Percentiles rank a stretch among this genome's conserved stretches.
Evolutionary conservation across 2,888 invertebrate genomes (phyloP).

Genomic region (Drosophila niveifrons): DNA sequence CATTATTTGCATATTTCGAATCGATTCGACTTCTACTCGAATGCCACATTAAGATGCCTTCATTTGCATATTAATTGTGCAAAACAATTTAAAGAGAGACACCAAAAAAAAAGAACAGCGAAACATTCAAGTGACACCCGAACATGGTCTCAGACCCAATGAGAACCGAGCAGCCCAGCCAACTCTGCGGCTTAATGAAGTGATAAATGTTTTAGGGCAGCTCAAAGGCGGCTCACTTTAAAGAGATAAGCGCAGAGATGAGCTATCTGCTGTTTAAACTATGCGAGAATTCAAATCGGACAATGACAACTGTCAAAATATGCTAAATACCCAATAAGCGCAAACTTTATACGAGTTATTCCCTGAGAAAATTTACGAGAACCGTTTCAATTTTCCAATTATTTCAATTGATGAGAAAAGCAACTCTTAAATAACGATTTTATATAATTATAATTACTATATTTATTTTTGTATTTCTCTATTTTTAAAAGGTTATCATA

Average conservation of each 20-base stretch:
- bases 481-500: background rate
- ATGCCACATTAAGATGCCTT: slow-evolving; percentile 78
- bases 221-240: slow-evolving; percentile 41
- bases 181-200: slow-evolving; percentile 64
- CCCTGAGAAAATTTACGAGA: background rate
- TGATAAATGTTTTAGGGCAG: slow-evolving; percentile 68
- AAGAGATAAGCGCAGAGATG: slow-evolving; percentile 39
- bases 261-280: slow-evolving; percentile 49
- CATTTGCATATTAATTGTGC: slow-evolving; percentile 84
- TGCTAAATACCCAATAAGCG: slow-evolving; percentile 25
- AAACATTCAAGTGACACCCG: slow-evolving; percentile 60
- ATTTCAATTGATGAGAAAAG: background rate
- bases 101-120: background rate
- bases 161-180: background rate
- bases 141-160: slow-evolving; percentile 37
- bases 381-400: background rate
- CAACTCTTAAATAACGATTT: background rate
- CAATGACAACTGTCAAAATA: slow-evolving; percentile 61
- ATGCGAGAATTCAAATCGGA: slow-evolving; percentile 40
- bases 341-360: slow-evolving; percentile 5
- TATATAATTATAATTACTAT: background rate
- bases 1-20: slow-evolving; percentile 83
- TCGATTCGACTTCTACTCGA: slow-evolving; percentile 30
- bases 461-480: background rate
- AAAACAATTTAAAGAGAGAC: slow-evolving; percentile 65